Conservation (phyloP, 2,797 vertebrate species). For the Paedocypris micromegethes region DNA sequence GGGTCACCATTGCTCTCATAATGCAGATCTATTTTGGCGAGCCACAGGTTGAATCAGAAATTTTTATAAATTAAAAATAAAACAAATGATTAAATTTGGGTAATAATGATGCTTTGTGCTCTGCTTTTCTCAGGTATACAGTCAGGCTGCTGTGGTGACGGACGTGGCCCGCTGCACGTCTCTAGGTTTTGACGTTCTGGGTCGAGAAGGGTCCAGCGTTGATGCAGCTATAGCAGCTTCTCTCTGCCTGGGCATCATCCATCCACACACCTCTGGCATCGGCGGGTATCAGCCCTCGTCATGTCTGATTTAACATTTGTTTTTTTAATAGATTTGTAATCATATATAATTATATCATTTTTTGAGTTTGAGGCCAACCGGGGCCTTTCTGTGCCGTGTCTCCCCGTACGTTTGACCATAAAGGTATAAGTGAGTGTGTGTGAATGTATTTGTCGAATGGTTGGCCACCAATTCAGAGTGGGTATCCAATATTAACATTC, state of each 20-base stretch:
- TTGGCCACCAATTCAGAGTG: too few relatives aligned
- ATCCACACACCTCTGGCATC: constrained; percentile 90
- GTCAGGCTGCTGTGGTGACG: constrained; percentile 88
- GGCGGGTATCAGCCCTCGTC: constrained; percentile 77
- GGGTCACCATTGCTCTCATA: constrained; percentile 90
- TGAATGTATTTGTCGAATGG: too few relatives aligned
- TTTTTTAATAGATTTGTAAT: neutral
- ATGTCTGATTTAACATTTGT: neutral
- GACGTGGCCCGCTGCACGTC: constrained; percentile 86
- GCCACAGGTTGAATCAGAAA: constrained; percentile 74
- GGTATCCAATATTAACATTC: too few relatives aligned
- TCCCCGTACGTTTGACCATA: too few relatives aligned
- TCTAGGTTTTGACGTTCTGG: constrained; percentile 81
- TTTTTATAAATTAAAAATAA: too few relatives aligned
- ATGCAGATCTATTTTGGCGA: constrained; percentile 98
- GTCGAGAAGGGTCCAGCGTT: constrained; percentile 85
- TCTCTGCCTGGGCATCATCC: constrained; percentile 85
- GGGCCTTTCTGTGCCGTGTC: too few relatives aligned
- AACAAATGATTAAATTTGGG: too few relatives aligned
- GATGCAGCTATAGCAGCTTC: constrained; percentile 86
- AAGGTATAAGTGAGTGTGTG: too few relatives aligned
- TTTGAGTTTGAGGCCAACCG: too few relatives aligned
- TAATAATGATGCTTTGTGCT: neutral
- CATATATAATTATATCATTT: too few relatives aligned
- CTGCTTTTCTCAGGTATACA: constrained; percentile 75